phyloP scores from a whole-genome alignment of 2,797 vertebrate species.

The Platyrinchus mystaceus region DNA sequence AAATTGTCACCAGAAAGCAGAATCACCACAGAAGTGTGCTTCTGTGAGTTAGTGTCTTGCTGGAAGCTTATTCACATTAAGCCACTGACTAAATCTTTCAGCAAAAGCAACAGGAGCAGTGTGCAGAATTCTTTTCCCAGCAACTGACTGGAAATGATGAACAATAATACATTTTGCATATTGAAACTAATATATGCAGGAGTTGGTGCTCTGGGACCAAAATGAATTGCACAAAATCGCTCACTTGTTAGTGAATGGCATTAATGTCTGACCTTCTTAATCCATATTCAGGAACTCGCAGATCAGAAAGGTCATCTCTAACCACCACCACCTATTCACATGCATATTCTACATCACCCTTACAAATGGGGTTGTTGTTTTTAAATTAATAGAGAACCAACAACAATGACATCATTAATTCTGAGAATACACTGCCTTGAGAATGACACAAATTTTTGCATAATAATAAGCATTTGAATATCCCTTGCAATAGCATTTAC shows the following conservation, averaged over 20 bases:
- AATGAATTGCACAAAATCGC: slow-evolving; percentile 36
- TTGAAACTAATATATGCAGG: slow-evolving; percentile 53
- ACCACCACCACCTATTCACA: slow-evolving; percentile 29
- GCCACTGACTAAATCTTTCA: background rate
- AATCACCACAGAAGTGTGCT: background rate
- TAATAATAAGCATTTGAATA: background rate
- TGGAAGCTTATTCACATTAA: background rate
- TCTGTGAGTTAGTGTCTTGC: background rate
- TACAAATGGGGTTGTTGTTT: slow-evolving; percentile 37
- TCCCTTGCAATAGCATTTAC: background rate
- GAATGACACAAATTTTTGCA: background rate
- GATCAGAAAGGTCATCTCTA: slow-evolving; percentile 49
- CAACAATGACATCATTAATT: background rate
- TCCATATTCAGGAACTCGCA: slow-evolving; percentile 32
- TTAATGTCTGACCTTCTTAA: slow-evolving; percentile 30
- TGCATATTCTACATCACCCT: slow-evolving; percentile 13
- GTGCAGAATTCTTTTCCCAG: background rate
- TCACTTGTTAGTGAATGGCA: slow-evolving; percentile 35
- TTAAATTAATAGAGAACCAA: slow-evolving; percentile 24
- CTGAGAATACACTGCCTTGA: background rate
- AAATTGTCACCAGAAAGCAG: background rate
- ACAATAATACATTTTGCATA: slow-evolving; percentile 43
- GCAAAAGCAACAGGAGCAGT: background rate
- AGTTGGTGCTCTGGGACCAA: slow-evolving; percentile 17
- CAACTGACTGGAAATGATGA: slow-evolving; percentile 27